A percentile compares a stretch with the other conserved stretches of the same genome.
Conservation (phyloP, 53 echinoderm and acorn worm species). For the Antedon mediterranea region DNA sequence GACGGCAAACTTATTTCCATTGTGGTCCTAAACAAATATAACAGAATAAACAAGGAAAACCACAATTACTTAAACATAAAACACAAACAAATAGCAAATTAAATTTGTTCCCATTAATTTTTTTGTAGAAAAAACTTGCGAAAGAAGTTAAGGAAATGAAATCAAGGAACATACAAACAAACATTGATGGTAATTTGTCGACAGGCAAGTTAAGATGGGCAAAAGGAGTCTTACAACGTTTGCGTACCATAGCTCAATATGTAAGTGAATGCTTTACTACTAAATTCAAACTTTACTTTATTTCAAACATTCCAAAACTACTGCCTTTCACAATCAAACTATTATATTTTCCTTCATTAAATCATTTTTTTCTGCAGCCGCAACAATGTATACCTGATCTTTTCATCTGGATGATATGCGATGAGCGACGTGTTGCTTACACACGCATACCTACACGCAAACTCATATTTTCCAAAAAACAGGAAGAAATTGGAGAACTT, state of each 20-base stretch:
- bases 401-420: slow-evolving; percentile 2
- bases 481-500: background rate
- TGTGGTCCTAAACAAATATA: too few relatives aligned
- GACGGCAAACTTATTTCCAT: too few relatives aligned
- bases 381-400: slow-evolving; percentile 6
- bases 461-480: background rate
- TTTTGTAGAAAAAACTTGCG: background rate
- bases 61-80: too few relatives aligned
- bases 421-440: background rate
- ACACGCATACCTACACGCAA: slow-evolving; percentile 3
- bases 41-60: too few relatives aligned
- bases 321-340: too few relatives aligned
- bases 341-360: too few relatives aligned
- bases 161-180: background rate
- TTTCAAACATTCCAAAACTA: too few relatives aligned
- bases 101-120: too few relatives aligned
- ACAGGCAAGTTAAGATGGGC: background rate
- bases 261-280: background rate
- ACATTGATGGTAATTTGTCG: background rate
- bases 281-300: too few relatives aligned
- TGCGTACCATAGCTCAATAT: background rate
- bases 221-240: background rate
- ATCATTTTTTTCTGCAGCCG: background rate
- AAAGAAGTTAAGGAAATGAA: background rate
- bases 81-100: too few relatives aligned